Evolutionary conservation across 2,113 vertebrate species (phyloP).

Genomic region (Todiramphus saurophagus): DNA sequence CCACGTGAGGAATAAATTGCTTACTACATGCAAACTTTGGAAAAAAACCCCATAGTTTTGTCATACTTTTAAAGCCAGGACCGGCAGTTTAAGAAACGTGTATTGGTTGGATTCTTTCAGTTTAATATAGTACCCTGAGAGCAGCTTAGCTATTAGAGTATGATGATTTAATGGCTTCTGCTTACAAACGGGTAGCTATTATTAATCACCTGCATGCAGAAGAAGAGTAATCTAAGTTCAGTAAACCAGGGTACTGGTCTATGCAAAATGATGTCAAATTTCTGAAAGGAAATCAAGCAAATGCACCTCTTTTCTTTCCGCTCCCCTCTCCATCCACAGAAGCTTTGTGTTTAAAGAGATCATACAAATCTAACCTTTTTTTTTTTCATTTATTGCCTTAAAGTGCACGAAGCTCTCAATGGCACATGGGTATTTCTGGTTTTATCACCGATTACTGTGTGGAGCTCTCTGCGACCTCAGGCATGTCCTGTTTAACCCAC

Average conservation of each 20-base stretch:
- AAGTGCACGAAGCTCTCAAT: background rate
- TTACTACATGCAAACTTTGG: background rate
- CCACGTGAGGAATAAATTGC: background rate
- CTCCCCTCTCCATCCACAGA: background rate
- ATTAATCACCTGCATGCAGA: background rate
- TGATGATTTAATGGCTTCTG: background rate
- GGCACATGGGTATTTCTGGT: too few species aligned
- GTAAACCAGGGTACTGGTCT: background rate
- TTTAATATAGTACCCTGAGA: background rate
- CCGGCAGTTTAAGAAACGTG: background rate
- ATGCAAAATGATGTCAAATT: background rate
- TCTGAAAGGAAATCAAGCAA: background rate
- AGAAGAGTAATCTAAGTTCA: background rate
- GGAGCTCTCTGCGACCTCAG: background rate
- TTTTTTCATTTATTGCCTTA: background rate
- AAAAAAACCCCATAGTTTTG: background rate
- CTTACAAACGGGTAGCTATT: background rate
- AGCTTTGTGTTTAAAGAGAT: background rate
- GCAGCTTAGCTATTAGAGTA: background rate
- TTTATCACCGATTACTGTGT: background rate
- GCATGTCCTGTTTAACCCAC: too few species aligned
- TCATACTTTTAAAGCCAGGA: background rate
- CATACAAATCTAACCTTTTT: background rate
- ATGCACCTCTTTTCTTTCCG: background rate
- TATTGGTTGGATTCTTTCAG: background rate